Percentiles rank a stretch among this genome's conserved stretches.
Conservation (phyloP, 2,797 vertebrate genomes). For the Galaxias olidus region DNA sequence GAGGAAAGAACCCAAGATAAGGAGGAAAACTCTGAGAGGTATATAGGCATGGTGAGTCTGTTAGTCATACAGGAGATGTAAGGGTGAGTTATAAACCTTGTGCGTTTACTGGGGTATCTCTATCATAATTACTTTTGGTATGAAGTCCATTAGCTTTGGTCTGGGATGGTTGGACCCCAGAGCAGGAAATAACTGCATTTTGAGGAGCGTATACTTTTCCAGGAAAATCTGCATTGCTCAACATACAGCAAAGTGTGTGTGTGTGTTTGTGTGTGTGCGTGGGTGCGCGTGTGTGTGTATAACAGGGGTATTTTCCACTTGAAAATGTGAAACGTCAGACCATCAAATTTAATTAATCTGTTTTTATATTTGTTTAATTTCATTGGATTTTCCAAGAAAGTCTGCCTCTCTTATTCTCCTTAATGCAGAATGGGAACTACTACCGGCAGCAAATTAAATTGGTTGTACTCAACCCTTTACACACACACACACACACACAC, state of each 20-base stretch:
- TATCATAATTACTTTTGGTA: slow-evolving; percentile 25
- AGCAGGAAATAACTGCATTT: slow-evolving; percentile 50
- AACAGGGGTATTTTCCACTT: slow-evolving; percentile 39
- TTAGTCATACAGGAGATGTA: slow-evolving; percentile 4
- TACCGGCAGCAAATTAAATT: slow-evolving; percentile 28
- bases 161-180: slow-evolving; percentile 46
- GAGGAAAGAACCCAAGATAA: slow-evolving; percentile 65
- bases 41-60: slow-evolving; percentile 76
- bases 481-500: neutral
- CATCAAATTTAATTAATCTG: slow-evolving; percentile 19
- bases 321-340: slow-evolving; percentile 29
- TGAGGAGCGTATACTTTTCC: slow-evolving; percentile 59
- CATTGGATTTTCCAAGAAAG: slow-evolving; percentile 13
- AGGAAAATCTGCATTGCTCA: slow-evolving; percentile 68
- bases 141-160: slow-evolving; percentile 38
- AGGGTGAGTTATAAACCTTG: neutral
- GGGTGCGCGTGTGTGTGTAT: neutral
- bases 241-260: slow-evolving; percentile 30
- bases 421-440: slow-evolving; percentile 16
- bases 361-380: slow-evolving; percentile 11
- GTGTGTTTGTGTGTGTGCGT: slow-evolving; percentile 3
- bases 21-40: slow-evolving; percentile 64
- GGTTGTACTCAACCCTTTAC: slow-evolving; percentile 17
- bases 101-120: slow-evolving; percentile 4
- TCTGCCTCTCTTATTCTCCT: slow-evolving; percentile 20